These are phyloP conservation scores for Synergus gifuensis DNA, from an alignment of 2,888 invertebrate genomes.

Conservation along the genomic window DNA sequence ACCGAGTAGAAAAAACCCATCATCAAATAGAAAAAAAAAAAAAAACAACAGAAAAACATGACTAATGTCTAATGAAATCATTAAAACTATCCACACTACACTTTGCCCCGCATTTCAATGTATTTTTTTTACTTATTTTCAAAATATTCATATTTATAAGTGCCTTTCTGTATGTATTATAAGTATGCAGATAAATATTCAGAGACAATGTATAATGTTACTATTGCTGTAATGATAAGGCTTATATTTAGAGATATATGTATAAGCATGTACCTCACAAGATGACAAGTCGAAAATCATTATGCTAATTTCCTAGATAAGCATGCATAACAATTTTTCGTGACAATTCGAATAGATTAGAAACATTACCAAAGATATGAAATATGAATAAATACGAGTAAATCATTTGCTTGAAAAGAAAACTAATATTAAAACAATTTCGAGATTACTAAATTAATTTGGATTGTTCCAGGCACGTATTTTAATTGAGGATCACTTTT, in stretches of 20 bases:
- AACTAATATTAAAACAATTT: too few relatives aligned
- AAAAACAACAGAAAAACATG: too few relatives aligned
- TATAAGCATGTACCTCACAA: constrained; percentile 37
- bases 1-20: background rate
- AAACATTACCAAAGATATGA: background rate
- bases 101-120: background rate
- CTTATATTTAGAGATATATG: constrained; percentile 21
- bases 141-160: background rate
- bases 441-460: too few relatives aligned
- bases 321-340: background rate
- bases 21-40: too few relatives aligned
- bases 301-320: constrained; percentile 33
- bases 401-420: background rate
- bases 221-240: constrained; percentile 32
- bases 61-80: too few relatives aligned
- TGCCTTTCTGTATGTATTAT: background rate
- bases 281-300: constrained; percentile 7
- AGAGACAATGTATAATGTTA: constrained; percentile 33
- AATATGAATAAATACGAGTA: background rate
- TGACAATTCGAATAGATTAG: constrained; percentile 3
- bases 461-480: too few relatives aligned
- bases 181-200: constrained; percentile 38
- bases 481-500: too few relatives aligned
- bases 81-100: too few relatives aligned
- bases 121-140: background rate